These are phyloP conservation scores for Acrobeloides nanus DNA, from an alignment of 2,888 invertebrate genomes.

Conservation along the genomic window DNA sequence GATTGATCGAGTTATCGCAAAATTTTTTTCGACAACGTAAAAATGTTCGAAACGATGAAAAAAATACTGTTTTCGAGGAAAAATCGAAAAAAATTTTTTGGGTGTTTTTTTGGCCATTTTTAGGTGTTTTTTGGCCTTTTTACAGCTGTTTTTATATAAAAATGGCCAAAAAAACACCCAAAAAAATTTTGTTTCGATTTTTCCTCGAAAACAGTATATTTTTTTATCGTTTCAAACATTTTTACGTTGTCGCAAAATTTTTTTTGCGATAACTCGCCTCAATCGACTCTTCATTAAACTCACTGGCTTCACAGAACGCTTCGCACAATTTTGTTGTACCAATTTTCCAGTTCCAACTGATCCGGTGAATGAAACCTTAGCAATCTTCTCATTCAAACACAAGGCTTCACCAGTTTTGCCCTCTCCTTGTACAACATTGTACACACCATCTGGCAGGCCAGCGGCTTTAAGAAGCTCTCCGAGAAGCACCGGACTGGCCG, in stretches of 20 bases:
- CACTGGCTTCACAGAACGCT: conserved; percentile 54
- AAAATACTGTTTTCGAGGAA: too few species aligned
- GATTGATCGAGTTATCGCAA: too few species aligned
- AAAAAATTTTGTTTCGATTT: too few species aligned
- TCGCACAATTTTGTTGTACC: conserved; percentile 56
- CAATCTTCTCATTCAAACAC: conserved; percentile 56
- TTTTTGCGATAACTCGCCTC: too few species aligned
- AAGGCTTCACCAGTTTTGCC: conserved; percentile 57
- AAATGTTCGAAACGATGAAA: neutral
- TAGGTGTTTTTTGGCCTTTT: too few species aligned
- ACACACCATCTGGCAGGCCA: conserved; percentile 60
- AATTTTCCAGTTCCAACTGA: conserved; percentile 56
- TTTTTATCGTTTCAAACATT: too few species aligned
- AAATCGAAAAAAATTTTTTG: too few species aligned
- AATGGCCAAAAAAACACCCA: too few species aligned
- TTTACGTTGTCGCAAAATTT: too few species aligned
- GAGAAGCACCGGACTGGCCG: conserved; percentile 59
- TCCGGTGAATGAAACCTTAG: conserved; percentile 61
- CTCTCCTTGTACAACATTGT: conserved; percentile 60
- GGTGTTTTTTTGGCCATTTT: too few species aligned
- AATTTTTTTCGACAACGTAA: too few species aligned
- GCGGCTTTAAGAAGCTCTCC: conserved; percentile 59
- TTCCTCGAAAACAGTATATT: too few species aligned
- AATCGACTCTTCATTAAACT: conserved; percentile 1
- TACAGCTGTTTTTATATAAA: conserved; percentile 3